Base-by-base conservation (phyloP, 2,113 vertebrate species). In the Lagopus muta region DNA sequence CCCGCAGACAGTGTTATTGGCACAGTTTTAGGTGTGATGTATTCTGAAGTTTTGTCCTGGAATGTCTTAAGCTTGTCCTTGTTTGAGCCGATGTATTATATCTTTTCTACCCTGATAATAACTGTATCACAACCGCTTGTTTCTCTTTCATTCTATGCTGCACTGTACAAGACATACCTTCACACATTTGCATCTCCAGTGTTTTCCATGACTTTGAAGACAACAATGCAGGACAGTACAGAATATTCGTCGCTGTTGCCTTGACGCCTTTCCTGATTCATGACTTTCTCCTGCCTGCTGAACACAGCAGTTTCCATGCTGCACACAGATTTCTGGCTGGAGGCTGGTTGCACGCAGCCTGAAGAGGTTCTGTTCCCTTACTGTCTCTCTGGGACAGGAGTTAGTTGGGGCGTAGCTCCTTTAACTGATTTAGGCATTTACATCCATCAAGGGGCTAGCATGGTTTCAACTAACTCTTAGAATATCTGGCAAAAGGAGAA, bases 111-210 rank as follows among this genome's bases (percentile, higher is more conserved):
- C 6, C 50, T 45, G n/a, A 70, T 9, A 32, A 20, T 25, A 81
- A 21, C 8, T 2, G 0, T 62, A 54, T 19, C 58, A 40, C 36
- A n/a, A 5, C 11, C 61, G 21, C 36, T 11, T 62, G 24, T 4
- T 66, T 75, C 61, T 34, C 3, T 36, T 25, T 4, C 6, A 0
- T n/a, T 66, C 17, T 36, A 0, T 45, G 30, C n/a, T 66, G 7
- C 45, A 10, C 5, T 66, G 28, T 14, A 62, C 36, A 60, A 74
- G 61, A 10, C 73, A n/a, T 32, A 16, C 14, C 19, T 89, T 84
- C 54, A 74, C 40, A 54, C 8, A 74, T 6, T 30, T 76, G 16
- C 32, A 66, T 70, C n/a, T 27, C n/a, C 0, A 10, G 1, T 70
- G 78, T 67, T 66, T 42, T 55, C 6, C 1, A 30, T 12, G 18